Evolutionary conservation across 2,797 vertebrate genomes (phyloP).

Genomic region (Sitta carolinensis): DNA sequence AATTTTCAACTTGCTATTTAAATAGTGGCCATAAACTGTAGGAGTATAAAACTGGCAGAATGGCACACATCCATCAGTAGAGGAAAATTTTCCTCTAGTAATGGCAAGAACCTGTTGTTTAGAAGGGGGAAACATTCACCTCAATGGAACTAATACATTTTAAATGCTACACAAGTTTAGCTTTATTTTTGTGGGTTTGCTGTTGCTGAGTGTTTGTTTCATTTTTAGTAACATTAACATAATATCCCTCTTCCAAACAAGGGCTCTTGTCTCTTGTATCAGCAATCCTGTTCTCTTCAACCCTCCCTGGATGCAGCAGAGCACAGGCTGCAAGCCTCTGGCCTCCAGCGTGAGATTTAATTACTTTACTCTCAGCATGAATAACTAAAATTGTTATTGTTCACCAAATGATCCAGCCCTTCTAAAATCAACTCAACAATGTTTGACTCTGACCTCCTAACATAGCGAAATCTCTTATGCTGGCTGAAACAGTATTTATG

Average conservation of each 20-base stretch:
- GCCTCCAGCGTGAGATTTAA: conserved; percentile 24
- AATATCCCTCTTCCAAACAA: not conserved
- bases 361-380: conserved; percentile 32
- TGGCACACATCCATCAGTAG: not conserved
- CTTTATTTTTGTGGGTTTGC: not conserved
- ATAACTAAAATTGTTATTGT: conserved; percentile 29
- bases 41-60: conserved; percentile 2
- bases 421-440: not conserved
- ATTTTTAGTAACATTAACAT: not conserved
- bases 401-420: not conserved
- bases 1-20: conserved; percentile 8
- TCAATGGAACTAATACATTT: not conserved
- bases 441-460: not conserved
- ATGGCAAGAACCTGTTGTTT: not conserved
- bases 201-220: not conserved
- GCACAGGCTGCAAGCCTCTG: not conserved
- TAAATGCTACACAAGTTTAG: not conserved
- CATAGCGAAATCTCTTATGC: not conserved
- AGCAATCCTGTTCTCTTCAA: not conserved
- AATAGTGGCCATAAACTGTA: not conserved
- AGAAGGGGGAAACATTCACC: not conserved
- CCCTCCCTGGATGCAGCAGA: not conserved
- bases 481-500: not conserved
- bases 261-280: not conserved
- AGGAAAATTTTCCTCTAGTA: not conserved